These are phyloP conservation scores for Triplophysa tibetana DNA, from an alignment of 2,113 vertebrate genomes.

Conservation along the genomic window DNA sequence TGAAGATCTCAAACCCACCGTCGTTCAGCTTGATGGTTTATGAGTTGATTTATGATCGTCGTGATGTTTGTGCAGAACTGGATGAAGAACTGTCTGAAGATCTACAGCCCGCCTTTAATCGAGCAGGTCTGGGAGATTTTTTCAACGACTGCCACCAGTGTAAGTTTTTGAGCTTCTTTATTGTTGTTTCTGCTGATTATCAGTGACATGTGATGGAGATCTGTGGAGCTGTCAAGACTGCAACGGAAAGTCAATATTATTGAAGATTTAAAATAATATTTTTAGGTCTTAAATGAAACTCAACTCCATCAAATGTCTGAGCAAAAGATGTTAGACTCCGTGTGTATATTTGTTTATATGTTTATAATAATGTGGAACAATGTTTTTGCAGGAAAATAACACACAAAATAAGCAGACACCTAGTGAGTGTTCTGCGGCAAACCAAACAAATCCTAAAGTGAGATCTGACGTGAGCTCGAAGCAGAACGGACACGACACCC, in stretches of 20 bases:
- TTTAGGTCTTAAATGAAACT: too few species aligned
- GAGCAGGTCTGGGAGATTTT: conserved; percentile 91
- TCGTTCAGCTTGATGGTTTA: background rate
- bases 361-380: background rate
- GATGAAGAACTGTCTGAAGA: conserved; percentile 92
- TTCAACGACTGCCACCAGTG: conserved; percentile 73
- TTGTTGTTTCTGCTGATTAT: too few species aligned
- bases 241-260: too few species aligned
- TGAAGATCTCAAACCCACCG: conserved; percentile 51
- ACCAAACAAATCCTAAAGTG: conserved; percentile 44
- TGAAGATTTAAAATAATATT: too few species aligned
- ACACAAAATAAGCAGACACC: background rate
- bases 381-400: background rate
- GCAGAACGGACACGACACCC: conserved; percentile 48
- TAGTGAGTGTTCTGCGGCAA: background rate
- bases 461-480: conserved; percentile 77
- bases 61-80: conserved; percentile 79
- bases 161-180: conserved; percentile 67
- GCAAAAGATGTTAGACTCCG: too few species aligned
- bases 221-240: too few species aligned
- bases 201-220: too few species aligned
- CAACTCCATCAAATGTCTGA: too few species aligned
- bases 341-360: too few species aligned
- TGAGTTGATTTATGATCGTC: background rate
- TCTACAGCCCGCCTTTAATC: conserved; percentile 74